Base-by-base conservation (phyloP, 2,797 vertebrate species). In the Danio kyathit region DNA sequence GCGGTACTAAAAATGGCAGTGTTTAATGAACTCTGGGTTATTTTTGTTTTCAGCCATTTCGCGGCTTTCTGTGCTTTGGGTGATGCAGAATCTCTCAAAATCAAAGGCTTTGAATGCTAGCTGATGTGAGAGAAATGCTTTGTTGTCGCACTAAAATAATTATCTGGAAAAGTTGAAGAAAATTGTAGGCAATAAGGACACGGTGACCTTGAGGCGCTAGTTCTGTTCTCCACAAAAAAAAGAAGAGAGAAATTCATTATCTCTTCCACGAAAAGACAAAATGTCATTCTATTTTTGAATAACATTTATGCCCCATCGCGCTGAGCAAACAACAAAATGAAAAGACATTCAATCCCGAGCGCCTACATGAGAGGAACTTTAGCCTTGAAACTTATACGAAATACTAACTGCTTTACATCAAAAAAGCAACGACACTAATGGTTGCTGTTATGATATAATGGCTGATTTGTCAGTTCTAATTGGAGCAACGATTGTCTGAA, bases 401-500 rank as follows among this genome's bases (percentile, higher is more conserved):
- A 83, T 76, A 83, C 79, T 76, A 87, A 83, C 72, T 81, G 74
- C 74, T 56, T 82, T 66, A 76, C 48, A 67, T 84, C 51, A 74
- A 83, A 86, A 85, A 60, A 54, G 5, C 66, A 69, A 72, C 7
- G 44, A 73, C 49, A 65, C 56, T 86, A 87, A 86, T 87, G 76
- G 79, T 69, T 78, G 69, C 83, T 79, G 81, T 82, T 85, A 83
- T 72, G 66, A 85, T 83, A 80, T 83, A 86, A 86, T 82, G 72
- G 72, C 76, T 61, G 65, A 73, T 77, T 79, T 84, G 78, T 86
- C 83, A 83, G 63, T 70, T 82, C 80, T 86, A 89, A 89, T 86
- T 87, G 81, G 67, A 70, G 70, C 76, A 76, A 21, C 74, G 81
- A 79, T 86, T 84, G 79, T 82, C 76, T 84, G 74, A 83, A 85